These are phyloP conservation scores for Junonia oenone DNA, from an alignment of 2,888 invertebrate species.

Conservation along the genomic window DNA sequence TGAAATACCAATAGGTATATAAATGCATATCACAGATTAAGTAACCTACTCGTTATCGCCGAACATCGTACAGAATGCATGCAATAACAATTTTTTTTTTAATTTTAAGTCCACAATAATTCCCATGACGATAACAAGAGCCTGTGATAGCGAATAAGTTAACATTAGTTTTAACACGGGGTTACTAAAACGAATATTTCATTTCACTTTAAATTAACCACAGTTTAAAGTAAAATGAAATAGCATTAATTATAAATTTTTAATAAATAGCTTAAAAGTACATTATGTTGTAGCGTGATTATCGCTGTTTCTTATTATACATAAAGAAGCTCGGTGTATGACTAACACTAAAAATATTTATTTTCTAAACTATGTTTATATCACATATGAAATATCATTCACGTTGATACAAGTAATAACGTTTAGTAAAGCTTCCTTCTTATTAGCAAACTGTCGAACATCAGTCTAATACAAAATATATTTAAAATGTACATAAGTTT, in stretches of 20 bases:
- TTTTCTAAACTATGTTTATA: slow-evolving; percentile 63
- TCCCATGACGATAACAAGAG: slow-evolving; percentile 15
- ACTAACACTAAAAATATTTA: slow-evolving; percentile 40
- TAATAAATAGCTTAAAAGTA: slow-evolving; percentile 59
- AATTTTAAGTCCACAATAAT: neutral
- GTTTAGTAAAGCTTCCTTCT: slow-evolving; percentile 56
- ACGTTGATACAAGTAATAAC: slow-evolving; percentile 56
- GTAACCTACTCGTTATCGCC: slow-evolving; percentile 9
- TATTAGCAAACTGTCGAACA: slow-evolving; percentile 53
- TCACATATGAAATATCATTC: slow-evolving; percentile 75
- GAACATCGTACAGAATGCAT: slow-evolving; percentile 5
- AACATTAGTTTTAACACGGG: slow-evolving; percentile 15
- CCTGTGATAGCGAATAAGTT: slow-evolving; percentile 9
- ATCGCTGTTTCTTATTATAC: slow-evolving; percentile 42
- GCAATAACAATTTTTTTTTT: neutral
- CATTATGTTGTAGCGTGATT: slow-evolving; percentile 48
- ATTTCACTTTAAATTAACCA: slow-evolving; percentile 47
- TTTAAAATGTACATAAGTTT: slow-evolving; percentile 4
- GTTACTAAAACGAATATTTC: slow-evolving; percentile 43
- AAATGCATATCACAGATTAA: slow-evolving; percentile 21
- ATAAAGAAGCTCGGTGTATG: slow-evolving; percentile 36
- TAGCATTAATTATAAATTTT: slow-evolving; percentile 30
- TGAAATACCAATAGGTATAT: slow-evolving; percentile 12
- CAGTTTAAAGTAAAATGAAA: slow-evolving; percentile 51
- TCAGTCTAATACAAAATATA: slow-evolving; percentile 17